Evolutionary conservation across 2,888 invertebrate genomes (phyloP).

Genomic region (Drosophila formosana): DNA sequence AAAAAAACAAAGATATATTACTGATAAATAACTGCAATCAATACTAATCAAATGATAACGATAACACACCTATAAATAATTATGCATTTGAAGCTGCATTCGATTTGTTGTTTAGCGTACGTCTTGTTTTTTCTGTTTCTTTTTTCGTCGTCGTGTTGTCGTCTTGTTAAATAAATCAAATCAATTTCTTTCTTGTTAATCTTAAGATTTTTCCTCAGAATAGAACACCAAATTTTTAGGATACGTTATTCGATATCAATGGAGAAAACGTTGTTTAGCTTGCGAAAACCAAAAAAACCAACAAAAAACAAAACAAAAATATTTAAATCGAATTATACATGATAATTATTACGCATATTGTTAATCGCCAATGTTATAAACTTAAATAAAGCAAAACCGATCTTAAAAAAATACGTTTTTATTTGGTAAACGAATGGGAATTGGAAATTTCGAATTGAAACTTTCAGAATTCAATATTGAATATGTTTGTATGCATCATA

Average conservation of each 20-base stretch:
- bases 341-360: constrained; percentile 62
- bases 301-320: constrained; percentile 17
- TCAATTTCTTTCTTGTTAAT: constrained; percentile 51
- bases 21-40: constrained; percentile 2
- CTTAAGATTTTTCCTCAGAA: constrained; percentile 54
- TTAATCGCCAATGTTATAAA: constrained; percentile 71
- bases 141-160: constrained; percentile 13
- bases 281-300: constrained; percentile 21
- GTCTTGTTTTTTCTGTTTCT: constrained; percentile 6
- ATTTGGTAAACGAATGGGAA: not conserved
- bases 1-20: not conserved
- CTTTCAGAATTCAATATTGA: no score
- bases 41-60: constrained; percentile 6
- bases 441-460: no score
- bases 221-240: constrained; percentile 55
- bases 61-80: constrained; percentile 34
- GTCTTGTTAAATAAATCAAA: constrained; percentile 36
- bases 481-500: no score
- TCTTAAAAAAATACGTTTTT: constrained; percentile 24
- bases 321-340: constrained; percentile 41
- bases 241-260: constrained; percentile 27
- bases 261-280: constrained; percentile 44
- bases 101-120: constrained; percentile 29
- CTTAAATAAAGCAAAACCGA: constrained; percentile 46
- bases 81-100: constrained; percentile 39